phyloP scores from a whole-genome alignment of 2,888 invertebrate genomes.

The Plutella xylostella region DNA sequence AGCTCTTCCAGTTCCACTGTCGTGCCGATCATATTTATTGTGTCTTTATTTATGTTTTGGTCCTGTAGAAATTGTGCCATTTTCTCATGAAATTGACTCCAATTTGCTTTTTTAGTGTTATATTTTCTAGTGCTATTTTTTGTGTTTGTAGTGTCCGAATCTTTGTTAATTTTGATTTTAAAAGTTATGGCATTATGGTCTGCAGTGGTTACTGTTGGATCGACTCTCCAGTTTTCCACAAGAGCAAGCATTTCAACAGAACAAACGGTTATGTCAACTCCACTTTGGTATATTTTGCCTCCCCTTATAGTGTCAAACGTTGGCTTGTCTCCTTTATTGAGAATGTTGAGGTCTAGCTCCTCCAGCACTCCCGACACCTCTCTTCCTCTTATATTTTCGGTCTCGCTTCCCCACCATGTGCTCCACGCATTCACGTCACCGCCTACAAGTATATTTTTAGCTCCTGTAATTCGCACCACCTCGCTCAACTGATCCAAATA shows the following conservation, averaged over 20 bases:
- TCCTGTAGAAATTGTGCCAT: background rate
- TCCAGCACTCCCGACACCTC: background rate
- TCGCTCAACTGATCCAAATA: conserved; percentile 1
- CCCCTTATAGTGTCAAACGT: conserved; percentile 1
- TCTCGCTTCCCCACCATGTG: conserved; percentile 9
- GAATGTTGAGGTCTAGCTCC: conserved; percentile 1
- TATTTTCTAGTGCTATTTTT: conserved; percentile 13
- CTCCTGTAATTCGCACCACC: background rate
- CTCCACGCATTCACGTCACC: conserved; percentile 10
- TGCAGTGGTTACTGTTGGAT: background rate
- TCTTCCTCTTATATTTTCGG: conserved; percentile 8
- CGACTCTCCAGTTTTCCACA: background rate
- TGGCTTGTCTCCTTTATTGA: conserved; percentile 1
- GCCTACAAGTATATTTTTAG: background rate
- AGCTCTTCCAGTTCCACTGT: background rate
- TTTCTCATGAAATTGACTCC: background rate
- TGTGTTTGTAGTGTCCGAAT: background rate
- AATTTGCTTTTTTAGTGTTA: conserved; percentile 18
- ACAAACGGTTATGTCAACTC: conserved; percentile 3
- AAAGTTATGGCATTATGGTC: conserved; percentile 14
- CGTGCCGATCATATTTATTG: background rate
- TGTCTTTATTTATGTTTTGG: background rate
- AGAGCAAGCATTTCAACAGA: too few species aligned
- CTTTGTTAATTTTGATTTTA: background rate
- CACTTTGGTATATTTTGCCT: background rate